Evolutionary conservation across 2,888 invertebrate species (phyloP), one percentile per base, ranked within the genome.

Genomic region (Megastigmus dorsalis): DNA sequence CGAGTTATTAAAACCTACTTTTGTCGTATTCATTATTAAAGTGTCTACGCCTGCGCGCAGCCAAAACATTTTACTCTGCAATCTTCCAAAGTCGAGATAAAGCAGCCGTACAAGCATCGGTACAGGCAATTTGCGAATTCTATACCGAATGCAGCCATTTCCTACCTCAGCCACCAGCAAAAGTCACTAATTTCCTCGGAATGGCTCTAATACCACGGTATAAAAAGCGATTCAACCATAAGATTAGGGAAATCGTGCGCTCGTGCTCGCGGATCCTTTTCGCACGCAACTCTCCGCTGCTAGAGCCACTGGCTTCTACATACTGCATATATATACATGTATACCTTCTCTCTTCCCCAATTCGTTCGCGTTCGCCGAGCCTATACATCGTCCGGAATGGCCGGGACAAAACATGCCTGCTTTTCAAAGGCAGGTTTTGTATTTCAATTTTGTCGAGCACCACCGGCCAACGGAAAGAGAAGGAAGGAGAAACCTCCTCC

Each of bases 371-470:
- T 41, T 23, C 41, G 38, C 36, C 10, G 41, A 13, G 30, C 33
- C 45, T 45, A 23, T 55, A 26, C 50, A 55, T n/a, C 43, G 30
- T 43, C 54, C 15, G 43, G 30, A 13, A 9, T 54, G 3, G 41
- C 20, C 68, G 30, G 41, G 26, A 36, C 52, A 65, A 65, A 74
- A 52, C 63, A 63, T 28, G 68, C 74, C 60, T 66, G 48, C 54
- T 52, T 70, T 20, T 15, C 60, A 54, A 66, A 75, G 63, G 55
- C 33, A 15, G 59, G 76, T 76, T 76, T 76, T 73, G 76, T 76
- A 70, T 75, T 75, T 71, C 71, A 75, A 71, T 75, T 70, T 75
- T 75, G 75, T 75, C 70, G 59, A 59, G 59, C 65, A 28, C n/a
- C n/a, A n/a, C n/a, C n/a, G n/a, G n/a, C n/a, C n/a, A n/a, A n/a